Conservation (phyloP, 2,113 vertebrate species). For the Leptocoma aspasia region DNA sequence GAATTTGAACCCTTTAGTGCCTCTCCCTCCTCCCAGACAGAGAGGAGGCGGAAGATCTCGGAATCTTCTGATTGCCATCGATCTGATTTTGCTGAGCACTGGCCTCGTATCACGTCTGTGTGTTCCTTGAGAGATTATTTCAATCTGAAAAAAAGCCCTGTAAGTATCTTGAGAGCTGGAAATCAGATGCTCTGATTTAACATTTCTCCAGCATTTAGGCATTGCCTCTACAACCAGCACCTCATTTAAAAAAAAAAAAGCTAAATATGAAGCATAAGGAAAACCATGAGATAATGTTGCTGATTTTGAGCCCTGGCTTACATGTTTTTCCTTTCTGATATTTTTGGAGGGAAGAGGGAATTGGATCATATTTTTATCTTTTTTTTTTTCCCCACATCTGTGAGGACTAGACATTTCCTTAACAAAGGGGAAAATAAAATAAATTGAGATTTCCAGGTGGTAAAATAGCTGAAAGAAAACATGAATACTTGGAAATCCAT, state of each 20-base stretch:
- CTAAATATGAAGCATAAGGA: not conserved
- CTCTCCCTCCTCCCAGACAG: not conserved
- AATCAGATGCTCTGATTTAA: not conserved
- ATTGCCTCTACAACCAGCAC: not conserved
- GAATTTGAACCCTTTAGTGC: not conserved
- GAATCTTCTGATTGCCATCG: not conserved
- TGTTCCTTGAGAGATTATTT: not conserved
- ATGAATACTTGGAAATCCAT: not conserved
- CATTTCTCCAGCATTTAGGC: not conserved
- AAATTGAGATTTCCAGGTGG: not conserved
- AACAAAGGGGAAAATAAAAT: not conserved
- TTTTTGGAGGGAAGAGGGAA: not conserved
- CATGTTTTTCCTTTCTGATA: not conserved
- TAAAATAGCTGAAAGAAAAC: not conserved
- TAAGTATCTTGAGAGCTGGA: not conserved
- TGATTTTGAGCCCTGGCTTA: not conserved
- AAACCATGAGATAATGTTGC: not conserved
- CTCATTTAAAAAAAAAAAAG: not conserved
- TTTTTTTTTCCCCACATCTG: too few species aligned
- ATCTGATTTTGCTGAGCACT: not conserved
- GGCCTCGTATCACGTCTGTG: rapidly evolving
- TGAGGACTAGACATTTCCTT: not conserved
- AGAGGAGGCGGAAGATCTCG: rapidly evolving
- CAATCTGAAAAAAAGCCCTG: not conserved
- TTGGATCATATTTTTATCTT: not conserved